Evolutionary conservation across 1,140 invertebrate genomes (phyloP), one percentile per base, ranked within the genome.

Genomic region (Zaprionus inermis): DNA sequence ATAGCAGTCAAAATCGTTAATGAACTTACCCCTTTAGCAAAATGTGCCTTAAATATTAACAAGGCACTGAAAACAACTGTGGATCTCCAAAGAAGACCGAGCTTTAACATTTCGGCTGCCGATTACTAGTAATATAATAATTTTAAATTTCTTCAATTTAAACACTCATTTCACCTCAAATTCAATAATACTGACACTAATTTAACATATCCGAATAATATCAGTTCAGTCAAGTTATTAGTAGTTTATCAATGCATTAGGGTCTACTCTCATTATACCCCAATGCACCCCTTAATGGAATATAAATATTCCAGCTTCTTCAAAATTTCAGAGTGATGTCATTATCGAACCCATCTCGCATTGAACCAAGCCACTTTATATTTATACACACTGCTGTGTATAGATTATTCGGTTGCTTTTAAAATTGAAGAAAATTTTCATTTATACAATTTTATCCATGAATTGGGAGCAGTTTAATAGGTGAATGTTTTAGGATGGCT

Each of bases 401-500:
- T 5, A 28, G 24, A 5, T 28, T 28, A 28, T 28, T 28, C 24
- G 5, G 24, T 28, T 28, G 3, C 24, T 28, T 28, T 28, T 5
- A 2, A 28, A 7, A n/a, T 38, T 7, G 3, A 46, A 10, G 7
- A 22, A 49, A 5, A 49, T 49, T 12, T 1, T 22, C 44, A 49
- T 12, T 11, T 49, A 22, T 16, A 18, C 16, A 44, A 44, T 18
- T 38, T 38, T n/a, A 5, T 38, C 14, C 14, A 44, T 44, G 1
- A 10, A 18, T 20, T 6, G n/a, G 2, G 6, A 18, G 16, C 1
- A 46, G 44, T 46, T 12, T 36, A 56, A 4, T 20, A 56, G 1
- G 16, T 44, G 0, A 44, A 44, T 56, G 22, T 32, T 56, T 9
- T 34, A 67, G 54, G 16, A 63, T 44, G 7, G 75, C 82, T 36